These are phyloP conservation scores for Nematolebias whitei DNA, from an alignment of 2,113 vertebrate genomes.

Conservation along the genomic window DNA sequence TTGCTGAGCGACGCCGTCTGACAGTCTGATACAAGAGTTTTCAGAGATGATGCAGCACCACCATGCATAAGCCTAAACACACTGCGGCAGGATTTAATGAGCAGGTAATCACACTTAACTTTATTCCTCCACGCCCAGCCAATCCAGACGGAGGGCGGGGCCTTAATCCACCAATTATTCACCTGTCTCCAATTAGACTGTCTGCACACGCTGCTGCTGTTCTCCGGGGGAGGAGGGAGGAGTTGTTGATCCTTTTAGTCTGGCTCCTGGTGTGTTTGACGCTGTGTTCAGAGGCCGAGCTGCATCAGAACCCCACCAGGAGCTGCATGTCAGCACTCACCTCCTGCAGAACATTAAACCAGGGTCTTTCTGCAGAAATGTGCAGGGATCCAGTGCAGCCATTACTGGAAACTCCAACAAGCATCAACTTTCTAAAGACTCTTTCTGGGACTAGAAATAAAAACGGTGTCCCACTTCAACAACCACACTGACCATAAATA, in stretches of 20 bases:
- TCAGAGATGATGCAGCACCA: slow-evolving; percentile 13
- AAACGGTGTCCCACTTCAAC: too few species aligned
- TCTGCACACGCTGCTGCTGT: slow-evolving; percentile 18
- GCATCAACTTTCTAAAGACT: too few species aligned
- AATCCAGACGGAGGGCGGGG: slow-evolving; percentile 63
- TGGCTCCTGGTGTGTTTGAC: background rate
- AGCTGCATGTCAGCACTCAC: too few species aligned
- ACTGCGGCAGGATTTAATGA: slow-evolving; percentile 43
- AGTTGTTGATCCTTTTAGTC: background rate
- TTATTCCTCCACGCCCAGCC: slow-evolving; percentile 56
- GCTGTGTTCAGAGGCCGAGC: background rate
- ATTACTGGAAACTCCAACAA: too few species aligned
- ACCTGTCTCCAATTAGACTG: slow-evolving; percentile 56
- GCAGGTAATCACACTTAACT: slow-evolving; percentile 47
- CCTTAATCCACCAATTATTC: slow-evolving; percentile 71
- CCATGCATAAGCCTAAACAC: slow-evolving; percentile 41
- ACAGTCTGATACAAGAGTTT: slow-evolving; percentile 24
- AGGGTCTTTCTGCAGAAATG: too few species aligned
- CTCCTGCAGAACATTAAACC: too few species aligned
- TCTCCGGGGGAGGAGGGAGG: background rate
- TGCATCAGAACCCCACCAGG: too few species aligned
- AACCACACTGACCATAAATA: too few species aligned
- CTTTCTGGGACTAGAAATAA: too few species aligned
- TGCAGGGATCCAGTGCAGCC: too few species aligned
- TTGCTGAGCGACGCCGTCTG: slow-evolving; percentile 22